phyloP scores from a whole-genome alignment of 2,797 vertebrate species.

The Falco columbarius region DNA sequence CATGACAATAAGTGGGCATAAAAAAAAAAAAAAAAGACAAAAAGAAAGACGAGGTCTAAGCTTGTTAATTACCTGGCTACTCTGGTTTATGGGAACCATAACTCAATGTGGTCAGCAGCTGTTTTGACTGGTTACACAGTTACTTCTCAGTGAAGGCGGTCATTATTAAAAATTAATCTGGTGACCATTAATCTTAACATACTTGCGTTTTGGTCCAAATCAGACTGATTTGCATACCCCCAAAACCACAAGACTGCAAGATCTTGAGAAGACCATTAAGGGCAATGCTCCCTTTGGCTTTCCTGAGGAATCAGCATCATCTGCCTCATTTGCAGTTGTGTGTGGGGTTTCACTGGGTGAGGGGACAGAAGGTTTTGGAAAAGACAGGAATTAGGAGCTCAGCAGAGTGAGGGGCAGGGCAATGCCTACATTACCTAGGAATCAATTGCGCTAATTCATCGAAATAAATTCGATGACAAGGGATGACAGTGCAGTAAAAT shows the following conservation, averaged over 20 bases:
- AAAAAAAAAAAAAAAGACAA: background rate
- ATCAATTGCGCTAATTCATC: background rate
- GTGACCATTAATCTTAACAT: background rate
- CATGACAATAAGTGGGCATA: background rate
- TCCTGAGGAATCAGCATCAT: background rate
- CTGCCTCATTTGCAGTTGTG: background rate
- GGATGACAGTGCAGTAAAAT: background rate
- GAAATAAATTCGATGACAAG: background rate
- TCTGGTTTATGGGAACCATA: background rate
- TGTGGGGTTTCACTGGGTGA: accelerated
- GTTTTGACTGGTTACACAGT: accelerated
- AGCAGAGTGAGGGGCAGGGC: background rate
- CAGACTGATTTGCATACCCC: background rate
- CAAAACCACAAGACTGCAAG: background rate
- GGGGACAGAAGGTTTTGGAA: background rate
- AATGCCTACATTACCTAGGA: background rate
- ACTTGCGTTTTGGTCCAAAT: background rate
- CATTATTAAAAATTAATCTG: background rate
- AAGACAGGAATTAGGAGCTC: background rate
- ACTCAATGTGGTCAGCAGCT: background rate
- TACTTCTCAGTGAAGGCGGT: background rate
- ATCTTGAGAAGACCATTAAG: background rate
- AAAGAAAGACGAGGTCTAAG: background rate
- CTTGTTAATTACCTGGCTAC: background rate
- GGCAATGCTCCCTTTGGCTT: accelerated